A percentile compares a stretch with the other conserved stretches of the same genome.
These are phyloP conservation scores for Gallinago stenura DNA, from an alignment of 2,797 vertebrate genomes.

Conservation along the genomic window DNA sequence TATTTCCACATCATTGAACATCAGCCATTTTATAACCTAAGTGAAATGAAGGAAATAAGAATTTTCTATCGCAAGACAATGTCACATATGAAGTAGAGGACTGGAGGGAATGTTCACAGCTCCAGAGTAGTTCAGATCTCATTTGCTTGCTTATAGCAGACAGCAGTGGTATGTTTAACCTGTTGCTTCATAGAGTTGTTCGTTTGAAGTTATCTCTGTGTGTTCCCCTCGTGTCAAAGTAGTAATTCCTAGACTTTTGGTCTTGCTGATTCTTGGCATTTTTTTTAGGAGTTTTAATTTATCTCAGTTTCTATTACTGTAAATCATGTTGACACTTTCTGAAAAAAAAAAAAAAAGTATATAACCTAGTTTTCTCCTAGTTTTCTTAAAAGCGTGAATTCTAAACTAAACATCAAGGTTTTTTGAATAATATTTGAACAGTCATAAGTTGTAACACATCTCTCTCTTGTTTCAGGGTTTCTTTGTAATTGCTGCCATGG, in stretches of 20 bases:
- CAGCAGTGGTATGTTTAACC: background rate
- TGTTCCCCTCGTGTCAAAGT: fast-evolving
- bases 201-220: background rate
- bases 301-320: background rate
- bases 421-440: background rate
- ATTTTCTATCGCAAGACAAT: background rate
- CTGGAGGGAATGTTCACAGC: background rate
- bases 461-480: conserved; percentile 80
- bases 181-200: background rate
- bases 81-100: background rate
- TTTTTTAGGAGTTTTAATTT: background rate
- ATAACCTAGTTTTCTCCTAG: background rate
- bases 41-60: background rate
- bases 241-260: background rate
- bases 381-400: background rate
- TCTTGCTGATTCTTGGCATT: background rate
- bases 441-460: background rate
- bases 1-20: background rate
- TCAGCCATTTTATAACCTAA: background rate
- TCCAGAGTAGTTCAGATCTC: background rate
- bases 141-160: background rate
- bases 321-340: background rate
- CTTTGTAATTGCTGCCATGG: conserved; percentile 88
- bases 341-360: background rate
- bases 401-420: background rate